Percentiles rank a stretch among this genome's conserved stretches.
Conservation (phyloP, 2,797 vertebrate genomes). For the Microchirus variegatus region DNA sequence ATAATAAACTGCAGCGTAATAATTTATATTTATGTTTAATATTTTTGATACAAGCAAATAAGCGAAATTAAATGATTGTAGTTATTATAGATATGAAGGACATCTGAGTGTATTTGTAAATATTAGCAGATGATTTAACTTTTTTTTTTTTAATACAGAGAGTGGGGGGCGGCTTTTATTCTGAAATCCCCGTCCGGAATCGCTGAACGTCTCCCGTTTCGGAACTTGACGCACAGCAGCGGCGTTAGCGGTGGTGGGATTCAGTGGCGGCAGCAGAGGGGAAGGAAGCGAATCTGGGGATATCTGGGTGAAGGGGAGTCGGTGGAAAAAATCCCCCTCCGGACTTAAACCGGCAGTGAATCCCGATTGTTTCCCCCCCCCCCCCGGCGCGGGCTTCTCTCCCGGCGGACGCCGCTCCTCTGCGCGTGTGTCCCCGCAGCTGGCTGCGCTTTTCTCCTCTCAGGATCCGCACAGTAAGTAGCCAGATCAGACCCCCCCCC, state of each 20-base stretch:
- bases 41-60: too few species aligned
- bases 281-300: slow-evolving; percentile 50
- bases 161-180: slow-evolving; percentile 35
- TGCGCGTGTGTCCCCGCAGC: slow-evolving; percentile 10
- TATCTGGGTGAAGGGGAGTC: slow-evolving; percentile 53
- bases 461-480: slow-evolving; percentile 63
- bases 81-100: too few species aligned
- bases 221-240: background rate
- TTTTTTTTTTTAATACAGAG: background rate
- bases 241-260: slow-evolving; percentile 30
- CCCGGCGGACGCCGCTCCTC: slow-evolving; percentile 8
- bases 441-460: slow-evolving; percentile 36
- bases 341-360: slow-evolving; percentile 50
- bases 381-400: slow-evolving; percentile 8
- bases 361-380: background rate
- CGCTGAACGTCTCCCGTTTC: rapidly evolving
- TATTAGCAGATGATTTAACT: too few species aligned
- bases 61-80: too few species aligned
- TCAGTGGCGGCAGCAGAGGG: slow-evolving; percentile 53
- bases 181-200: slow-evolving; percentile 42
- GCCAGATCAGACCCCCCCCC: too few species aligned
- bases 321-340: slow-evolving; percentile 49
- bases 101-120: too few species aligned
- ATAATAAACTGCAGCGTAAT: too few species aligned
- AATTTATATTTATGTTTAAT: too few species aligned